Base-by-base conservation (phyloP, 2,888 invertebrate species). In the Apamea crenata region DNA sequence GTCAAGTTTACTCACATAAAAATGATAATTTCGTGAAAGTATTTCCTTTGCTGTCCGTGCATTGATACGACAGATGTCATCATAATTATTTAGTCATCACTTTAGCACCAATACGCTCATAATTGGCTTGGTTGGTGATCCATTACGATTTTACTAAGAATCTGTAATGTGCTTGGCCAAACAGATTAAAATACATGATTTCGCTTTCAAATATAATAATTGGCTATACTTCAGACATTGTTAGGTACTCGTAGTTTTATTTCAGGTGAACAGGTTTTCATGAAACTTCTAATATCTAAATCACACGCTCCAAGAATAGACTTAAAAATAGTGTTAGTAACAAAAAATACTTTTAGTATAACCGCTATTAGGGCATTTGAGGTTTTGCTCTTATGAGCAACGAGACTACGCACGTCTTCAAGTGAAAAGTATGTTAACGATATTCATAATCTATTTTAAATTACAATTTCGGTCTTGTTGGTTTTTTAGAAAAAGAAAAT, bases 321-420 rank as follows among this genome's bases (percentile, higher is more conserved):
- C 10, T 25, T 36, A 69, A 72, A 70, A 77, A 69, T 74, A 81
- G 74, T 74, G 78, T 81, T 70, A 21, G n/a, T 77, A 32, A n/a
- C 32, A 70, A 77, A 89, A 91, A 83, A 78, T 78, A 75, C 86
- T n/a, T n/a, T n/a, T n/a, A n/a, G n/a, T n/a, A n/a, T 82, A 90
- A 91, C 88, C 89, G 85, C 69, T 78, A 32, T 59, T 25, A 78
- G 68, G 40, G 36, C 77, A 56, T 10, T 83, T 83, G 72, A 79
- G 74, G 84, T 81, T 89, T 84, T 81, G 79, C 78, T 84, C 61
- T 83, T 77, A 70, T 80, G 63, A 87, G 50, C 80, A 84, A 76
- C 25, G 32, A 85, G 74, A 78, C 53, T 75, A 59, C 40, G 14
- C 61, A 66, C 63, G 70, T 63, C n/a, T 69, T 40, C 14, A 59